Evolutionary conservation across 2,797 vertebrate species (phyloP), one percentile per base, ranked within the genome.

Genomic region (Crenuchus spilurus): DNA sequence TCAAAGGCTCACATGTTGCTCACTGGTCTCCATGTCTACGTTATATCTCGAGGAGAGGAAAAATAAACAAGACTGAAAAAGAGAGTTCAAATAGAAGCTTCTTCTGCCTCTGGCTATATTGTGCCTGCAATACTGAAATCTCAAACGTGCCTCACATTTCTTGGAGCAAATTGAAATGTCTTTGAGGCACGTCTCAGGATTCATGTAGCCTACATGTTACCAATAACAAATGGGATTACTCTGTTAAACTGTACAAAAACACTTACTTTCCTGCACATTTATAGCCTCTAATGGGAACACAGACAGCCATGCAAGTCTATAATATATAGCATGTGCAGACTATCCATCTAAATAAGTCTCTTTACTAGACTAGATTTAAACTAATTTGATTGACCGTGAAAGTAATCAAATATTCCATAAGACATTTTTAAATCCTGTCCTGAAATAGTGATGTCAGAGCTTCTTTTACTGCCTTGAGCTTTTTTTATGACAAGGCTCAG

Each of bases 391-490:
- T 30, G 33, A 28, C 24, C 57, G 44, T 62, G 48, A 66, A 71
- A 77, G 72, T 30, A 51, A 54, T 44, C 68, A 69, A 65, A 42
- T 70, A 54, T 67, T 44, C 57, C 48, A 33, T 39, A 70, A 74
- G 41, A 64, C 8, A n/a, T n/a, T n/a, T n/a, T n/a, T n/a, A 42
- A 26, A 30, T 35, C 41, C 1, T 51, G 7, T 44, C 35, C 4
- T 42, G n/a, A 8, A 37, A 51, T 52, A 33, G 37, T 49, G 13
- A 55, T 39, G 33, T 33, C 62, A 51, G 22, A 41, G 5, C 46
- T 41, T 46, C 24, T 48, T 37, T 22, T 39, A 10, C 9, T 26
- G 1, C 11, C n/a, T 46, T 46, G n/a, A n/a, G 11, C 8, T 20
- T 18, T 18, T 5, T 2, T 48, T 37, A 37, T n/a, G n/a, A 37